Conservation (phyloP, 1,140 invertebrate genomes). For the Drosophila miranda region DNA sequence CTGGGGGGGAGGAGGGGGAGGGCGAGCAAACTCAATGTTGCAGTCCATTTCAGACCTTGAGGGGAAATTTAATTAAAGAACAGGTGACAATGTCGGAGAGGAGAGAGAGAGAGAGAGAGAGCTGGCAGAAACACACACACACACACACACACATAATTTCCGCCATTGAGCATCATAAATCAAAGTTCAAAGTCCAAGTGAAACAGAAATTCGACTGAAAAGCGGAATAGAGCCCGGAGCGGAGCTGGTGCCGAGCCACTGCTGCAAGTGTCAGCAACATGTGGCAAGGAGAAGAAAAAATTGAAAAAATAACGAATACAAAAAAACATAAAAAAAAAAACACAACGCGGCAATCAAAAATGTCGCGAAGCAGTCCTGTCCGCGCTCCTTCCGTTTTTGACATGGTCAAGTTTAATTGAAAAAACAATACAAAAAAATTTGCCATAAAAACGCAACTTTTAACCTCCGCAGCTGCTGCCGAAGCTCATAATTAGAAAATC, state of each 20-base stretch:
- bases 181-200: constrained; percentile 53
- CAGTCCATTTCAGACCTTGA: constrained; percentile 54
- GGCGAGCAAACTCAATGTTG: constrained; percentile 34
- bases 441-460: constrained; percentile 64
- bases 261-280: constrained; percentile 79
- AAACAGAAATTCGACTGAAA: neutral
- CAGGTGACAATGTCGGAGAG: constrained; percentile 61
- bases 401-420: constrained; percentile 72
- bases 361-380: constrained; percentile 16
- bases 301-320: constrained; percentile 25
- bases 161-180: constrained; percentile 59
- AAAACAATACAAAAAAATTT: constrained; percentile 69
- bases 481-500: constrained; percentile 77
- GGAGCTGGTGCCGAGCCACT: constrained; percentile 14
- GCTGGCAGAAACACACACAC: no score
- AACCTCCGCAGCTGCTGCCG: constrained; percentile 73
- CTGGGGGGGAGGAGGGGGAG: neutral
- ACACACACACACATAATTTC: neutral
- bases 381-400: constrained; percentile 46
- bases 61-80: constrained; percentile 71
- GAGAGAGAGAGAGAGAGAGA: neutral
- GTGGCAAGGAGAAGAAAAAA: constrained; percentile 62
- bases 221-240: constrained; percentile 2
- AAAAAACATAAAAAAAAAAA: constrained; percentile 22
- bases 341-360: constrained; percentile 51